Conservation (phyloP, 2,888 invertebrate species). For the Drosophila neonasuta region DNA sequence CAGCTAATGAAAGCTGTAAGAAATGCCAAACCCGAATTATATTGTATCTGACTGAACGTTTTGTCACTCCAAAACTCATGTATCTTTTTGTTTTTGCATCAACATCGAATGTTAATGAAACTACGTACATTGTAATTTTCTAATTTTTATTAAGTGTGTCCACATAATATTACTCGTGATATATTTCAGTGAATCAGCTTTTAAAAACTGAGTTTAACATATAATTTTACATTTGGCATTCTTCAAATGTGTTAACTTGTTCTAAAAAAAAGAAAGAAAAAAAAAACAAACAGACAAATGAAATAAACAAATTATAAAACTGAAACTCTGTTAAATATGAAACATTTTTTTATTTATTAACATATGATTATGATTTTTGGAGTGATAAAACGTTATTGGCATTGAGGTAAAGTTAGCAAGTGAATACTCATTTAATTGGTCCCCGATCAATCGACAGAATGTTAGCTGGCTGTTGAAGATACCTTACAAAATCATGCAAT, state of each 20-base stretch:
- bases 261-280: slow-evolving; percentile 54
- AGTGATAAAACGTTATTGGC: slow-evolving; percentile 59
- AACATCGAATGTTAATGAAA: slow-evolving; percentile 24
- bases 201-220: slow-evolving; percentile 38
- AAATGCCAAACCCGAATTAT: slow-evolving; percentile 54
- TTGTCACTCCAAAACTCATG: slow-evolving; percentile 54
- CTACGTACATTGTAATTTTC: slow-evolving; percentile 23
- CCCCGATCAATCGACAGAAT: neutral
- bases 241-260: slow-evolving; percentile 66
- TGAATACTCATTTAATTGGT: slow-evolving; percentile 7
- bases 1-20: slow-evolving; percentile 25
- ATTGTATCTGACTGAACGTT: slow-evolving; percentile 42
- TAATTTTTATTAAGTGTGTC: slow-evolving; percentile 21
- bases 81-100: slow-evolving; percentile 5
- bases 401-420: slow-evolving; percentile 14
- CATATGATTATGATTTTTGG: slow-evolving; percentile 53
- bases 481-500: neutral
- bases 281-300: slow-evolving; percentile 12
- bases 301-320: slow-evolving; percentile 38
- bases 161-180: slow-evolving; percentile 23
- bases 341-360: slow-evolving; percentile 50
- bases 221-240: slow-evolving; percentile 50
- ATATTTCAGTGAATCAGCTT: slow-evolving; percentile 40
- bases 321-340: slow-evolving; percentile 40
- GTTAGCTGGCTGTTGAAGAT: slow-evolving; percentile 8